Conservation (phyloP, 2,797 vertebrate genomes). For the Sebastes taczanowskii region DNA sequence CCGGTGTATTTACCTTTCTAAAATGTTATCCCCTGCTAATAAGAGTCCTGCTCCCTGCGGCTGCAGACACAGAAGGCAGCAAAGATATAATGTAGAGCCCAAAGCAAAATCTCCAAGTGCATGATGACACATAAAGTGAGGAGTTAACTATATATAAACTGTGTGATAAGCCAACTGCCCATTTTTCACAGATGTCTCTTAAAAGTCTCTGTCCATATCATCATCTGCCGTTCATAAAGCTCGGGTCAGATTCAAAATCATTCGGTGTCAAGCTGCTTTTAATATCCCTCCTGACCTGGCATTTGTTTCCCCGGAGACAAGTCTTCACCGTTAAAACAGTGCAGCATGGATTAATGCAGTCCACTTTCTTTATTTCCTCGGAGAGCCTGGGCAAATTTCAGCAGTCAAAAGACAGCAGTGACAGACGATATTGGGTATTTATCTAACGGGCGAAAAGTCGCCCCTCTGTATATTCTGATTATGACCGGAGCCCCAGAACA, state of each 20-base stretch:
- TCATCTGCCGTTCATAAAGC: slow-evolving; percentile 33
- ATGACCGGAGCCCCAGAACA: background rate
- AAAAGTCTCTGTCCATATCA: slow-evolving; percentile 9
- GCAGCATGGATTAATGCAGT: slow-evolving; percentile 57
- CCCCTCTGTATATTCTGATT: background rate
- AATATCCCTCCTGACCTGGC: slow-evolving; percentile 54
- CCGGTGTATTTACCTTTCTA: slow-evolving; percentile 1
- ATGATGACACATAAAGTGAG: background rate
- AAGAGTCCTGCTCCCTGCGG: background rate
- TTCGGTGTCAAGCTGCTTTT: slow-evolving; percentile 54
- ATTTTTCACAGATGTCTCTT: background rate
- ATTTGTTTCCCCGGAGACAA: slow-evolving; percentile 70
- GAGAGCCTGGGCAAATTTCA: slow-evolving; percentile 72
- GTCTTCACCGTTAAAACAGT: slow-evolving; percentile 51
- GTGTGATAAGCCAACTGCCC: background rate
- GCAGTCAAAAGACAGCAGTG: slow-evolving; percentile 18
- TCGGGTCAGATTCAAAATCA: slow-evolving; percentile 48
- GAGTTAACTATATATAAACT: background rate
- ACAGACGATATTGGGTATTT: slow-evolving; percentile 1
- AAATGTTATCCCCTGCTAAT: background rate
- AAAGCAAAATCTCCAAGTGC: background rate
- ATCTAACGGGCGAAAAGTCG: background rate
- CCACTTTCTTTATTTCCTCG: slow-evolving; percentile 70
- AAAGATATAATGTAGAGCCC: background rate
- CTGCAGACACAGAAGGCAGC: background rate